phyloP scores from a whole-genome alignment of 2,113 vertebrate genomes.

The Rhinolophus ferrumequinum region DNA sequence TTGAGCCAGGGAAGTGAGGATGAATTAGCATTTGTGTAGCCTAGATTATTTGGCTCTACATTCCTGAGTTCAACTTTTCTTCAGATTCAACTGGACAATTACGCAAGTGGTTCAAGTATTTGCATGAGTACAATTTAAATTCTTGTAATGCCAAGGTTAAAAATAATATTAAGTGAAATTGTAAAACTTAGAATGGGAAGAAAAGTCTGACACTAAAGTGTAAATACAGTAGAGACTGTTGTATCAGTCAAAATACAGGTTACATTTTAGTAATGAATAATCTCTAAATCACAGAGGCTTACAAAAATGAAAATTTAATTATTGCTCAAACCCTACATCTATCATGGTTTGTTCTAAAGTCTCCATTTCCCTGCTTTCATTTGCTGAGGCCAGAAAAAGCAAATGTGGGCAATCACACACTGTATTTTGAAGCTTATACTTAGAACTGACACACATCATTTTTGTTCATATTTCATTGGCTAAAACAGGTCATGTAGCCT shows the following conservation, averaged over 20 bases:
- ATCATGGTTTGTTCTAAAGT: not conserved
- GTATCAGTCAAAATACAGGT: slow-evolving; percentile 16
- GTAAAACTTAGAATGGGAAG: not conserved
- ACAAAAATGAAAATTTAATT: not conserved
- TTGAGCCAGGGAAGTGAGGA: not conserved
- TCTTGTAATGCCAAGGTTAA: not conserved
- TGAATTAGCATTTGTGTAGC: not conserved
- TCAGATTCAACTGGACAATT: not conserved
- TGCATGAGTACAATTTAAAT: not conserved
- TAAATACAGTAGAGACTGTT: not conserved
- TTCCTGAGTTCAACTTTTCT: slow-evolving; percentile 5
- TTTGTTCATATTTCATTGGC: not conserved
- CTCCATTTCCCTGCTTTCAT: not conserved
- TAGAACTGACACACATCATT: not conserved
- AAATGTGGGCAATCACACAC: not conserved
- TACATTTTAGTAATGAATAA: not conserved
- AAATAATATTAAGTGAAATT: not conserved
- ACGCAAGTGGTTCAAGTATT: not conserved
- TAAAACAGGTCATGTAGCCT: not conserved
- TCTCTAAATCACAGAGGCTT: not conserved
- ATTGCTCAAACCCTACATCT: not conserved
- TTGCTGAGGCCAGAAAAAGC: not conserved
- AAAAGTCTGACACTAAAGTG: not conserved
- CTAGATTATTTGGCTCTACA: not conserved
- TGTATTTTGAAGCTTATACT: not conserved